These are phyloP conservation scores for Serinus canaria DNA, from an alignment of 2,113 vertebrate species.

Conservation along the genomic window DNA sequence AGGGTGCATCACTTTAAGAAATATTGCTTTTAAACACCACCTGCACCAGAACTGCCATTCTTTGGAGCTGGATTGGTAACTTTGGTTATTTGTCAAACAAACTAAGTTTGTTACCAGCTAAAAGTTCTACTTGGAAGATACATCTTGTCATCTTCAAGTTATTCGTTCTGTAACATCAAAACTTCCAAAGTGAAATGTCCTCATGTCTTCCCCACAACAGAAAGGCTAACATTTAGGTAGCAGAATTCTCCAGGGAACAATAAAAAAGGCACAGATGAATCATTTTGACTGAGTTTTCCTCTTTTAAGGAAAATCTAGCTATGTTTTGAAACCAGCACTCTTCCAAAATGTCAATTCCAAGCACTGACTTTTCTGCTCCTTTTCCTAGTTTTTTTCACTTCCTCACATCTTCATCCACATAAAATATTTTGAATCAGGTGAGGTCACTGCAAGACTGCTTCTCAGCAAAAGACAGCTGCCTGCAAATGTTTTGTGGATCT, in stretches of 20 bases:
- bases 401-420: not conserved
- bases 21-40: not conserved
- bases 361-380: not conserved
- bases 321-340: not conserved
- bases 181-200: not conserved
- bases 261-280: not conserved
- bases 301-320: not conserved
- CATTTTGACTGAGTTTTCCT: not conserved
- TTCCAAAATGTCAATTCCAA: not conserved
- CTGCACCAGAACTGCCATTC: not conserved
- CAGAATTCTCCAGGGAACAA: not conserved
- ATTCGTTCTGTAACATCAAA: not conserved
- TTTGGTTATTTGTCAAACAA: not conserved
- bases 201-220: not conserved
- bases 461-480: not conserved
- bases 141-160: not conserved
- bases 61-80: not conserved
- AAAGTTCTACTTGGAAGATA: not conserved
- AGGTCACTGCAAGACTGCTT: not conserved
- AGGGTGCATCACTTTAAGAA: not conserved
- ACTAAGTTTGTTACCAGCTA: not conserved
- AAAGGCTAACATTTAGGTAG: not conserved
- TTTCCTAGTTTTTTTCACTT: not conserved
- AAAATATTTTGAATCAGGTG: not conserved
- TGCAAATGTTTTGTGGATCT: not conserved